A percentile compares a stretch with the other conserved stretches of the same genome.
Conservation (phyloP, 2,888 invertebrate genomes). For the Cheilosia vernalis region DNA sequence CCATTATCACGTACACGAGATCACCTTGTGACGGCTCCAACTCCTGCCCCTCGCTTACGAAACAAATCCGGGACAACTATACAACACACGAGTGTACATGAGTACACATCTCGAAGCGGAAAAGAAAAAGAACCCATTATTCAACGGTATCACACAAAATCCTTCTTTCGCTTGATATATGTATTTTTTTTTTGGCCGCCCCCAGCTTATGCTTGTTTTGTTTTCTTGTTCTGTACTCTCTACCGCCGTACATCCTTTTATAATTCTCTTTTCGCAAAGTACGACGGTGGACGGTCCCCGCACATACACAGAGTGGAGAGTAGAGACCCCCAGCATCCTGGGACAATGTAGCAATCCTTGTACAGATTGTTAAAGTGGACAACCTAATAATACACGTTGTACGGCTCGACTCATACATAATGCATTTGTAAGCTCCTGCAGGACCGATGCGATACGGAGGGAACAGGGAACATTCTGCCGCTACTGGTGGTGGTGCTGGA, state of each 20-base stretch:
- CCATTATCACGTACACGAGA: slow-evolving; percentile 69
- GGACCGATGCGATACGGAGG: slow-evolving; percentile 11
- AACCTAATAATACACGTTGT: slow-evolving; percentile 75
- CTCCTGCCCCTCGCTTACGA: background rate
- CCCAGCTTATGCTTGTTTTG: slow-evolving; percentile 60
- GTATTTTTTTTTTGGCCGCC: slow-evolving; percentile 20
- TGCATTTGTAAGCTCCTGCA: slow-evolving; percentile 73
- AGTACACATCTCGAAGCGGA: slow-evolving; percentile 38
- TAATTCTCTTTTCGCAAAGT: slow-evolving; percentile 72
- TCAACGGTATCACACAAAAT: slow-evolving; percentile 75
- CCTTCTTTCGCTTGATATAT: slow-evolving; percentile 45
- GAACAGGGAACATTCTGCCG: background rate
- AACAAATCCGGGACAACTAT: slow-evolving; percentile 46
- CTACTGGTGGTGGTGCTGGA: slow-evolving; percentile 45
- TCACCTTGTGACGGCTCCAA: slow-evolving; percentile 44
- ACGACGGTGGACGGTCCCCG: slow-evolving; percentile 39
- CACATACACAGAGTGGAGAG: background rate
- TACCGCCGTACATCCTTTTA: slow-evolving; percentile 69
- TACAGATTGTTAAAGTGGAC: slow-evolving; percentile 76
- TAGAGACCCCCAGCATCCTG: slow-evolving; percentile 39
- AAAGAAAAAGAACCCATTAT: slow-evolving; percentile 69
- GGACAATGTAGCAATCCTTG: slow-evolving; percentile 72
- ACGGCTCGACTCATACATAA: slow-evolving; percentile 74
- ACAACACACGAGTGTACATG: slow-evolving; percentile 10
- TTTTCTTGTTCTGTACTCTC: slow-evolving; percentile 60